phyloP scores from a whole-genome alignment of 2,888 invertebrate genomes.

The Ophonus ardosiacus region DNA sequence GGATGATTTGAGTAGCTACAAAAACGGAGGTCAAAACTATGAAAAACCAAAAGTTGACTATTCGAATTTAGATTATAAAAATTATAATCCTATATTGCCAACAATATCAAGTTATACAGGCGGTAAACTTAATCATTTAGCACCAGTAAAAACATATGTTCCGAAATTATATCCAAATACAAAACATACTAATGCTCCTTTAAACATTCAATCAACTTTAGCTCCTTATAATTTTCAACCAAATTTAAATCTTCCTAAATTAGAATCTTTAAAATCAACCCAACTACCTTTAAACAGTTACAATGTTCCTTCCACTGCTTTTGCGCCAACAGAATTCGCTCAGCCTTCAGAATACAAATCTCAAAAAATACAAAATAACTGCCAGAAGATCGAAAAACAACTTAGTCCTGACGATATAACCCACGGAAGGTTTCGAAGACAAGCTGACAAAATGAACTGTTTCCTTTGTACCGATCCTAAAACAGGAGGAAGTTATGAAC shows the following conservation, averaged over 20 bases:
- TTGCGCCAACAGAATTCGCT: constrained; percentile 56
- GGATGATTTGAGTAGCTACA: constrained; percentile 47
- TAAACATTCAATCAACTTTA: constrained; percentile 66
- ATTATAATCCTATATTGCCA: constrained; percentile 33
- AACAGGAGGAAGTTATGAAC: constrained; percentile 78
- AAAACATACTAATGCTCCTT: constrained; percentile 72
- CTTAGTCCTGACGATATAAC: constrained; percentile 70
- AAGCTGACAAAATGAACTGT: constrained; percentile 75
- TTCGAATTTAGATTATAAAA: neutral
- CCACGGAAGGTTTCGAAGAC: constrained; percentile 68
- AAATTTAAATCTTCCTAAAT: constrained; percentile 56
- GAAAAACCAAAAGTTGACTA: constrained; percentile 40
- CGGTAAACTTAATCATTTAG: constrained; percentile 27
- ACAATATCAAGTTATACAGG: constrained; percentile 46
- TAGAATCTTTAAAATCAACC: constrained; percentile 67
- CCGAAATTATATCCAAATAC: constrained; percentile 75
- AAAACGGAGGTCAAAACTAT: constrained; percentile 16
- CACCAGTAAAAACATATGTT: constrained; percentile 32
- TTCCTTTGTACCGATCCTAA: constrained; percentile 78
- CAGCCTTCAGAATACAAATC: constrained; percentile 69
- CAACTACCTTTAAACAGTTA: constrained; percentile 70
- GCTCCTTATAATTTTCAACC: constrained; percentile 72
- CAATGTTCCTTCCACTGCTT: constrained; percentile 45
- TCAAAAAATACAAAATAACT: constrained; percentile 74
- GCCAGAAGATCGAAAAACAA: constrained; percentile 81